Base-by-base conservation (phyloP, 2,797 vertebrate species). In the Tarsius wallacei region DNA sequence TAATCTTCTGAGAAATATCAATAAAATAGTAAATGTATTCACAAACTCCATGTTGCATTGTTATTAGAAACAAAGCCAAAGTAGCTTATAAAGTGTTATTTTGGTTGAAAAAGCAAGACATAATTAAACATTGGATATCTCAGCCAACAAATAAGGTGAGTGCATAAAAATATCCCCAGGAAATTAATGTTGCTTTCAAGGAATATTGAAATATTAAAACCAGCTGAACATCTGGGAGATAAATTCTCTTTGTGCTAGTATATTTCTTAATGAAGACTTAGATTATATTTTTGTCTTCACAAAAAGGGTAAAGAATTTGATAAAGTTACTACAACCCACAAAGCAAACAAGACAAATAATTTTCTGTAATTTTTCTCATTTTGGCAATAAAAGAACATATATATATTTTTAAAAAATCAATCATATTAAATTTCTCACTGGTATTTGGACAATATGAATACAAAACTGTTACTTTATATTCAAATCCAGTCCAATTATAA, bases 121-220 rank as follows among this genome's bases (percentile, higher is more conserved):
- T 90, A 96, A 97, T 95, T 90, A 94, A 96, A 82, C 84, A 86
- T 74, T 90, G 55, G 93, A 87, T 76, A 96, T 92, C 94, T 96
- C 49, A 84, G 16, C n/a, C 66, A 80, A 68, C 1, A 4, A 97
- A 92, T 92, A 73, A 73, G 9, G 85, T 81, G 16, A 87, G 14
- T 64, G 33, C 63, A 90, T 71, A 94, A 94, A 93, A 96, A 81
- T 90, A 77, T 90, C 13, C 53, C 24, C 42, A 87, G 47, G 42
- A 92, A 96, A 68, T 92, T 77, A 91, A 92, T 66, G 42, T 24
- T 94, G 5, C 51, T 90, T 73, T 96, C 33, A 92, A 96, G 84
- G 19, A 87, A 91, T 85, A 76, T 70, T 87, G 77, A 94, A 97
- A 96, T 94, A 89, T 74, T 91, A 96, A 93, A 93, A 92, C 31